Evolutionary conservation across 2,797 vertebrate species (phyloP), one percentile per base, ranked within the genome.

Genomic region (Vipera latastei): DNA sequence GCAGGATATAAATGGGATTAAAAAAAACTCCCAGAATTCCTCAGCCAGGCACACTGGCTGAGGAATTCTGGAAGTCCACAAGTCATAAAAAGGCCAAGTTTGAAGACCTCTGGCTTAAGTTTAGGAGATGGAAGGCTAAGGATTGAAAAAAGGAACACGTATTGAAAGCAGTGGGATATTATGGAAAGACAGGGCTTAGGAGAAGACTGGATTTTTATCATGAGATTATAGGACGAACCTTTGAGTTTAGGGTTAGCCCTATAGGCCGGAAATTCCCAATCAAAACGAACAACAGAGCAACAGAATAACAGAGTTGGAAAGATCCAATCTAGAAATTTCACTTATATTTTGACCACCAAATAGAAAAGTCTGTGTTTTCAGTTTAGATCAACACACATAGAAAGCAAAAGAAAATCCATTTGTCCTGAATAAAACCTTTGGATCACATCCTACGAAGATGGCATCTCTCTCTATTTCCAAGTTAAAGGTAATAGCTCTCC

Each of bases 401-500:
- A 94, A 95, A 26, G 57, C 93, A 25, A 96, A 96, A 92, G 95
- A 96, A 32, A 96, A 93, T 12, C 92, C 95, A 0, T 22, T 93
- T 9, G 94, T 94, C 51, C 93, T 90, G 88, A 92, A 94, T 61
- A 94, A 32, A 0, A 0, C 86, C n/a, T 85, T 89, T 60, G 94
- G 28, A 0, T 0, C 13, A 13, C 86, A 0, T 91, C 89, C 94
- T 85, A 60, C 44, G 89, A 95, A 91, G 48, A 53, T 12, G 0
- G 0, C 93, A 60, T 95, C 87, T 56, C 89, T 83, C 20, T 93
- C 44, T 0, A 93, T 94, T 78, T 97, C 97, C 86, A 96, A 96
- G 73, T 78, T 97, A 59, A 97, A 97, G 97, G 97, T 97, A 97
- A 38, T 93, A 59, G 86, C 6, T 5, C 44, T 48, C 4, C 38